Evolutionary conservation across 2,888 invertebrate species (phyloP).

Genomic region (Pocota personata): DNA sequence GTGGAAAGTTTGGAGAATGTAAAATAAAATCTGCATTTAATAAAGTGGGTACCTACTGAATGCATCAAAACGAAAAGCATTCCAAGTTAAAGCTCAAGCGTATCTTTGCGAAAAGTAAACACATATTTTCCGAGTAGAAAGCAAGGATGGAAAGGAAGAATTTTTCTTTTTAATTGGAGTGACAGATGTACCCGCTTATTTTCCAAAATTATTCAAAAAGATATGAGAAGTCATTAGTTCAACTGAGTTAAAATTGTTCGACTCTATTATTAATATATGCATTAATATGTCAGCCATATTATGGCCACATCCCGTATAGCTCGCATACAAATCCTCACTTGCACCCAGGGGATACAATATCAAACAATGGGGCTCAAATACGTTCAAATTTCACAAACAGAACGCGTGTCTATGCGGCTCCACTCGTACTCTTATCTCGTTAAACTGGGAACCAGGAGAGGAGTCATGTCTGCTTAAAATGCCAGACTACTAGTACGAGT

Average conservation of each 20-base stretch:
- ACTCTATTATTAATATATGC: constrained; percentile 12
- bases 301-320: background rate
- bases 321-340: constrained; percentile 22
- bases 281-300: constrained; percentile 24
- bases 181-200: background rate
- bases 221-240: background rate
- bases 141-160: too few relatives aligned
- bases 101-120: background rate
- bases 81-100: background rate
- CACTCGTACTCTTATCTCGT: constrained; percentile 33
- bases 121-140: background rate
- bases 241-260: background rate
- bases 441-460: constrained; percentile 10
- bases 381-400: background rate
- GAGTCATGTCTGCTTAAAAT: constrained; percentile 20
- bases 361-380: constrained; percentile 29
- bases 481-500: background rate
- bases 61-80: background rate
- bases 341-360: constrained; percentile 18
- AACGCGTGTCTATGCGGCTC: constrained; percentile 29
- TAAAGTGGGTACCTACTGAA: background rate
- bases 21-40: background rate
- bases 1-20: background rate
- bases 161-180: background rate
- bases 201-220: background rate